Evolutionary conservation across 1,140 invertebrate species (phyloP), one percentile per base, ranked within the genome.

Genomic region (Hypsibius dujardini): DNA sequence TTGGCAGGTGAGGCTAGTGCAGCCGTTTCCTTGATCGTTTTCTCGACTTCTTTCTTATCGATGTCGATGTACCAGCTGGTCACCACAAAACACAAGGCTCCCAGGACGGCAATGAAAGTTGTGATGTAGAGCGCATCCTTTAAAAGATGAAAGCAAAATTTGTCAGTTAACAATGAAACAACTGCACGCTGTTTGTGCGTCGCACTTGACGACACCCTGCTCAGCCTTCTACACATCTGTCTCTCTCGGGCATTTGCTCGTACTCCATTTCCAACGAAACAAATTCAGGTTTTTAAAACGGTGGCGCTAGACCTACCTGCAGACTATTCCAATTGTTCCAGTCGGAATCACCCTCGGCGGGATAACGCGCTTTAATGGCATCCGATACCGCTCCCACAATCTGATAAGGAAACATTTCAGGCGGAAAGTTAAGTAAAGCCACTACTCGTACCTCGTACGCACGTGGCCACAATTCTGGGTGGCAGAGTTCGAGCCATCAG

Each of bases 91-190:
- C 92, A 91, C 3, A 90, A 79, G 1, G 88, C 90, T 47, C 93
- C 93, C 7, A 96, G 71, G 0, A 96, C 84, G 83, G 92, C 89
- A 0, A 96, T 84, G 77, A 94, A 91, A 77, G 87, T 87, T 3
- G 90, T 92, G 1, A 89, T 83, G 77, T 93, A 95, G n/a, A 97
- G 79, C 0, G 93, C 86, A 77, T 92, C 92, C 77, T 95, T 90
- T 14, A 7, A 7, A 67, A 56, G 7, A 56, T 7, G 50, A 56
- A 7, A n/a, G 50, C 7, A 7, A 56, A 7, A 7, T 7, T 56
- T 56, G 7, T 56, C 50, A 56, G 50, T 56, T n/a, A 56, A n/a
- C n/a, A n/a, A 7, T 7, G 50, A 7, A 56, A 7, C 50, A 56
- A 7, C 7, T n/a, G 7, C 50, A 56, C n/a, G n/a, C n/a, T n/a